Percentiles rank a stretch among this genome's conserved stretches.
These are phyloP conservation scores for Alligator sinensis DNA, from an alignment of 2,113 vertebrate species.

Conservation along the genomic window DNA sequence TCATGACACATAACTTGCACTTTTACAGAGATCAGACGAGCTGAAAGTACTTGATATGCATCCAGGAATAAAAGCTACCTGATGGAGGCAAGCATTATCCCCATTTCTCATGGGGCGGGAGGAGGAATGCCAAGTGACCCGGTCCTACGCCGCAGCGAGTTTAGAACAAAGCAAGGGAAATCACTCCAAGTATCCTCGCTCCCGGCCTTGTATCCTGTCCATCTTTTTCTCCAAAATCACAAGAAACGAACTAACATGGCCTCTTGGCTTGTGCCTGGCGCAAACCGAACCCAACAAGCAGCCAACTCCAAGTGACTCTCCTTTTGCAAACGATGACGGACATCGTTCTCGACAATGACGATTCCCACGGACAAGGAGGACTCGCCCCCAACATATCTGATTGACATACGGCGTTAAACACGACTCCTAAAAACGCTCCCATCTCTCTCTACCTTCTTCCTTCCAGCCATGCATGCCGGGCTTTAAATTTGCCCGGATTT, in stretches of 20 bases:
- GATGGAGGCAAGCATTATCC: not conserved
- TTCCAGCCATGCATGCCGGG: not conserved
- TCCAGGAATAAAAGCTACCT: not conserved
- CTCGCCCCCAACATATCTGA: not conserved
- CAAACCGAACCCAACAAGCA: not conserved
- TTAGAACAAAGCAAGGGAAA: fast-evolving
- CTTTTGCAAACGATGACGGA: not conserved
- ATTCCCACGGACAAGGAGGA: not conserved
- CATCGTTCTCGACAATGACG: fast-evolving
- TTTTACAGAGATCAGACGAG: fast-evolving
- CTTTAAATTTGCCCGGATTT: not conserved
- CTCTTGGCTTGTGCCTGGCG: not conserved
- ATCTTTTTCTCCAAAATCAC: not conserved
- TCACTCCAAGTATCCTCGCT: not conserved
- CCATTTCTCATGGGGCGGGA: fast-evolving
- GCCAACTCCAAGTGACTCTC: not conserved
- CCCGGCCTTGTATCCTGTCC: not conserved
- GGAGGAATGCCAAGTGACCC: not conserved
- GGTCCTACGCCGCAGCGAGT: fast-evolving
- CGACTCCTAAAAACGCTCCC: slow-evolving; percentile 16
- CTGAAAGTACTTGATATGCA: not conserved
- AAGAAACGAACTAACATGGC: fast-evolving
- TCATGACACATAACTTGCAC: not conserved
- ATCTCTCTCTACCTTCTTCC: not conserved
- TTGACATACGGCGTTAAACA: not conserved